phyloP scores from a whole-genome alignment of 2,797 vertebrate genomes.

The Sternotherus odoratus region DNA sequence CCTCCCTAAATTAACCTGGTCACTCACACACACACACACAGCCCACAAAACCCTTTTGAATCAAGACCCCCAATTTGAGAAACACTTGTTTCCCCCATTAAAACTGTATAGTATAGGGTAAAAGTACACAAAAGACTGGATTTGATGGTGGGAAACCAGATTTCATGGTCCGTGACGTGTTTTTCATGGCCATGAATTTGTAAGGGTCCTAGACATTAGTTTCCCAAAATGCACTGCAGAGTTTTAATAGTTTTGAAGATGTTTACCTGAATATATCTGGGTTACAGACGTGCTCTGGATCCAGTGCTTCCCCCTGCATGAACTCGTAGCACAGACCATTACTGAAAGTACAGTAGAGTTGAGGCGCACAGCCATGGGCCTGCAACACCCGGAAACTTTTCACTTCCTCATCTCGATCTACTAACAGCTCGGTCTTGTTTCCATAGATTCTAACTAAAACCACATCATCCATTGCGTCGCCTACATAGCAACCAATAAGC shows the following conservation, averaged over 20 bases:
- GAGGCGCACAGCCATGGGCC: constrained; percentile 92
- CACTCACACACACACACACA: too few species aligned
- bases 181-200: too few species aligned
- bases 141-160: too few species aligned
- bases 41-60: too few species aligned
- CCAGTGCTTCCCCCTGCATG: constrained; percentile 92
- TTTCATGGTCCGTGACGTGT: too few species aligned
- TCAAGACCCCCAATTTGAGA: too few species aligned
- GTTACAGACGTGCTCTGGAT: constrained; percentile 92
- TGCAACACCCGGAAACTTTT: constrained; percentile 96
- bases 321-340: constrained; percentile 98
- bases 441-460: constrained; percentile 97
- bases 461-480: constrained; percentile 88
- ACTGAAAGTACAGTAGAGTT: constrained; percentile 96
- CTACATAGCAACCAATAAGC: constrained; percentile 93
- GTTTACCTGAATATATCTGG: constrained; percentile 90
- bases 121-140: too few species aligned
- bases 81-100: too few species aligned
- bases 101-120: too few species aligned
- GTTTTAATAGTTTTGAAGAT: neutral
- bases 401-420: constrained; percentile 95
- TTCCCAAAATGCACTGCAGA: neutral
- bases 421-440: constrained; percentile 94
- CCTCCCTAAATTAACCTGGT: too few species aligned
- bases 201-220: neutral